Percentiles rank a stretch among this genome's conserved stretches.
These are phyloP conservation scores for Aptenodytes patagonicus DNA, from an alignment of 2,113 vertebrate species.

Conservation along the genomic window DNA sequence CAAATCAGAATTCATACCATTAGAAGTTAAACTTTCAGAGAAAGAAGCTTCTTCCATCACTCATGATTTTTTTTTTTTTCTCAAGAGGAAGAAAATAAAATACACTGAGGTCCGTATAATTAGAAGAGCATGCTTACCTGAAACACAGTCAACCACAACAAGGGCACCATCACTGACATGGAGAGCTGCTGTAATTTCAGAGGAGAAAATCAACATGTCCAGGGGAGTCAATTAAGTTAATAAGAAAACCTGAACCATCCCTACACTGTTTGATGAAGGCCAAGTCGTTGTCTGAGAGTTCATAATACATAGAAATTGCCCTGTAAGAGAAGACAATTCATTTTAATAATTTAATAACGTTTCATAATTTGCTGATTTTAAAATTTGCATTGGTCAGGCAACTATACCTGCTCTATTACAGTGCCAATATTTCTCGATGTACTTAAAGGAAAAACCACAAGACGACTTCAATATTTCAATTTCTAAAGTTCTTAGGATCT, in stretches of 20 bases:
- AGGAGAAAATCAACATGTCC: conserved; percentile 63
- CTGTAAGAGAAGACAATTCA: not conserved
- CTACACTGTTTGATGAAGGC: conserved; percentile 60
- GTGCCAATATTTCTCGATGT: not conserved
- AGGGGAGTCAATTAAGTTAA: conserved; percentile 62
- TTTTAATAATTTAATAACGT: not conserved
- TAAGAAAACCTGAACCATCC: conserved; percentile 54
- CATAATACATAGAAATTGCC: conserved; percentile 53
- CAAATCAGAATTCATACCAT: not conserved
- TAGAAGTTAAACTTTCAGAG: not conserved
- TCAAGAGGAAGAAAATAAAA: not conserved
- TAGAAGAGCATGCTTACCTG: not conserved
- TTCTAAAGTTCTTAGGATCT: not conserved
- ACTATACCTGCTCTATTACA: not conserved
- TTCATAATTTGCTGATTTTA: not conserved
- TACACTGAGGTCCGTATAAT: not conserved
- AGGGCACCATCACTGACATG: conserved; percentile 38
- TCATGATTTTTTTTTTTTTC: not conserved
- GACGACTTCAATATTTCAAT: not conserved
- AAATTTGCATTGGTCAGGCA: not conserved
- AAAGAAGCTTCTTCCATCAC: not conserved
- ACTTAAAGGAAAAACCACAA: not conserved
- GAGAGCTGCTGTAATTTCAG: conserved; percentile 64
- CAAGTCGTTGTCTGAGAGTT: conserved; percentile 40
- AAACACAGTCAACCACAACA: conserved; percentile 59